A percentile compares a stretch with the other conserved stretches of the same genome.
phyloP scores from a whole-genome alignment of 2,888 invertebrate genomes.

The Tipula confusa region DNA sequence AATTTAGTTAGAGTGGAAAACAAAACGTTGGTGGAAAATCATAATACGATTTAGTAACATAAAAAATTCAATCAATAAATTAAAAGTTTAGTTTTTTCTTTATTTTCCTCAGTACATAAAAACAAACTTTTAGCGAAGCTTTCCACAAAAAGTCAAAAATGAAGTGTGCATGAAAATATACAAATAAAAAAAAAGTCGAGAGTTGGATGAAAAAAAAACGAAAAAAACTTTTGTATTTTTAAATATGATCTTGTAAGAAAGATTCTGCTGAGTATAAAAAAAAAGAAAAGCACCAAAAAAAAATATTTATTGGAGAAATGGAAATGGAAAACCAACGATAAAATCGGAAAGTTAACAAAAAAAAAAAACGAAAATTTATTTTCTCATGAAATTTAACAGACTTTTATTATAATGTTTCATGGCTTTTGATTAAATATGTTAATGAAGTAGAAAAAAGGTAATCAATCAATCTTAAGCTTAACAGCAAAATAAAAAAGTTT shows the following conservation, averaged over 20 bases:
- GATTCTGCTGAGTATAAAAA: background rate
- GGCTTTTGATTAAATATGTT: slow-evolving; percentile 25
- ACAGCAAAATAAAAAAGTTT: background rate
- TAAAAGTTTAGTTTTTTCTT: background rate
- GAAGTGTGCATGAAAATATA: background rate
- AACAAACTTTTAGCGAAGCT: background rate
- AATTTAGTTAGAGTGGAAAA: background rate
- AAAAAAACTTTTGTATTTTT: background rate
- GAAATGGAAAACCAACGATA: background rate
- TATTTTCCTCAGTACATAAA: background rate
- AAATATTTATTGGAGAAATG: background rate
- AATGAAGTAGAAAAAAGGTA: slow-evolving; percentile 14
- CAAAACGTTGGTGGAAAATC: background rate
- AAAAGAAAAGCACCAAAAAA: background rate
- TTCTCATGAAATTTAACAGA: background rate
- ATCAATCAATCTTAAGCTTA: slow-evolving; percentile 25
- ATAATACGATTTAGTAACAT: background rate
- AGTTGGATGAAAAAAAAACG: background rate
- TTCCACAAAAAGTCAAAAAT: slow-evolving; percentile 3
- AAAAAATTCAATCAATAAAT: background rate
- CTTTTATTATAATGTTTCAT: slow-evolving; percentile 25
- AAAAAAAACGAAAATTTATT: background rate
- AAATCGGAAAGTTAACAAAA: background rate
- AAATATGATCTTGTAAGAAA: slow-evolving; percentile 6
- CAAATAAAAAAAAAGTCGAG: background rate